Percentiles rank a stretch among this genome's conserved stretches.
Conservation (phyloP, 2,888 invertebrate genomes). For the Sarcophaga carnaria region DNA sequence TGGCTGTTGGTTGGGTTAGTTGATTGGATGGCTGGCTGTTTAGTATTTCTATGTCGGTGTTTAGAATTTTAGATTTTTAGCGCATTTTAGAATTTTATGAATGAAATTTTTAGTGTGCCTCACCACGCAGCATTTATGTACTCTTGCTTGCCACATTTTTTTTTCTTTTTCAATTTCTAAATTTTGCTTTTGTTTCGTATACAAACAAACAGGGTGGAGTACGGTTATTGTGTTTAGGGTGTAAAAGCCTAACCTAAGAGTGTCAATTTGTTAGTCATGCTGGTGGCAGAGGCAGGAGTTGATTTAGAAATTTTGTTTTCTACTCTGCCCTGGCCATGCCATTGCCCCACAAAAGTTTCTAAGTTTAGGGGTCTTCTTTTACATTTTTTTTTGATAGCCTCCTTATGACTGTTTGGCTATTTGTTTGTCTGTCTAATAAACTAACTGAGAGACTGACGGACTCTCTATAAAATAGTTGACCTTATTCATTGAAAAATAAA, state of each 20-base stretch:
- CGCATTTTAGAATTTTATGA: conserved; percentile 80
- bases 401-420: conserved; percentile 9
- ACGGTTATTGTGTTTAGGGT: too few species aligned
- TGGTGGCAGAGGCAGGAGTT: neutral
- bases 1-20: too few species aligned
- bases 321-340: neutral
- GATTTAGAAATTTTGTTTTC: conserved; percentile 30
- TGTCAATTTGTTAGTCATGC: conserved; percentile 16
- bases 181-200: neutral
- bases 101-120: conserved; percentile 75
- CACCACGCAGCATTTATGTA: conserved; percentile 33
- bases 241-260: conserved; percentile 19
- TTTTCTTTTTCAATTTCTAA: conserved; percentile 9
- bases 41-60: conserved; percentile 69
- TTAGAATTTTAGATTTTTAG: conserved; percentile 81
- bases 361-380: conserved; percentile 43
- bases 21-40: neutral
- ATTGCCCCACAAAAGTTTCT: conserved; percentile 19
- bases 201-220: too few species aligned
- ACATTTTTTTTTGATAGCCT: conserved; percentile 9
- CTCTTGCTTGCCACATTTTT: neutral
- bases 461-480: conserved; percentile 61
- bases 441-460: conserved; percentile 18
- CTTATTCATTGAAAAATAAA: conserved; percentile 66
- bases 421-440: conserved; percentile 14